Percentiles rank a stretch among this genome's conserved stretches.
These are phyloP conservation scores for Ischnus inquisitorius DNA, from an alignment of 2,888 invertebrate genomes.

Conservation along the genomic window DNA sequence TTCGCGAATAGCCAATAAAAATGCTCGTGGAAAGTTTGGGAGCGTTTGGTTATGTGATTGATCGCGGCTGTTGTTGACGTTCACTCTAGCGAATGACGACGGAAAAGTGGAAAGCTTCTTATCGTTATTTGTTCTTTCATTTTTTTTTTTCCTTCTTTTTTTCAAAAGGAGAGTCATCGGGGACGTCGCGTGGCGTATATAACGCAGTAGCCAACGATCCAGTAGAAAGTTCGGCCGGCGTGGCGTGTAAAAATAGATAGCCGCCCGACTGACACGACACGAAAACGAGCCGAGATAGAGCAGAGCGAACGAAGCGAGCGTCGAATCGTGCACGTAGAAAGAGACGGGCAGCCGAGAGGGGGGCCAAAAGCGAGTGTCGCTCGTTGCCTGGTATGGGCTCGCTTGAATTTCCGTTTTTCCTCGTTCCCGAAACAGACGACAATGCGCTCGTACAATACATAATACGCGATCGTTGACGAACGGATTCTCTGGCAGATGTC, in stretches of 20 bases:
- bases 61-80: no score
- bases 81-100: background rate
- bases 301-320: constrained; percentile 50
- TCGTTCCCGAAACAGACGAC: background rate
- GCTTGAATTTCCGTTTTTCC: background rate
- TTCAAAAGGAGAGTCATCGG: background rate
- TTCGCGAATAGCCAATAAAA: background rate
- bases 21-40: background rate
- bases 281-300: constrained; percentile 60
- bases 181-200: constrained; percentile 1
- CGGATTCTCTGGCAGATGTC: no score
- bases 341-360: constrained; percentile 34
- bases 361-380: constrained; percentile 38
- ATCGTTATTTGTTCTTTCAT: background rate
- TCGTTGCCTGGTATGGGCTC: constrained; percentile 3
- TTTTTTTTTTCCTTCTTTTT: no score
- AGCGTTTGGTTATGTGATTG: no score
- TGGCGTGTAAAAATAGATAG: constrained; percentile 69
- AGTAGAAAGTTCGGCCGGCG: constrained; percentile 67
- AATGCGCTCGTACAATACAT: background rate
- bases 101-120: background rate
- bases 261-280: constrained; percentile 57
- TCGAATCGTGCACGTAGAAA: constrained; percentile 56
- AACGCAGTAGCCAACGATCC: constrained; percentile 44
- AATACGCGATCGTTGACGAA: background rate